Evolutionary conservation across 1,140 invertebrate genomes (phyloP), one percentile per base, ranked within the genome.

Genomic region (Drosophila malerkotliana): DNA sequence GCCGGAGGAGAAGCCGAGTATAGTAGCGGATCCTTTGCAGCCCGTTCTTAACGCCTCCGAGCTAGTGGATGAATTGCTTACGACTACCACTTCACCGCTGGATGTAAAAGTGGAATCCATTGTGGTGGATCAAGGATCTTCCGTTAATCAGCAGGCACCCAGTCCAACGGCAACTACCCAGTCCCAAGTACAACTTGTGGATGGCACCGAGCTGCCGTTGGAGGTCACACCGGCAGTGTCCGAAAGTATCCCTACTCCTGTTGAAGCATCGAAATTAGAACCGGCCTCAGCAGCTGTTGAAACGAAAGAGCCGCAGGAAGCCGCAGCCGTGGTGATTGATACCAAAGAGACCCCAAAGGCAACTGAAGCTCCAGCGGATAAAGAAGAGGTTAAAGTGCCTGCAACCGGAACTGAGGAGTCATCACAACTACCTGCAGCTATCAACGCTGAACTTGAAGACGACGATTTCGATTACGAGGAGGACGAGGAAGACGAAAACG

Each of bases 121-220:
- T 41, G 62, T 88, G 10, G 75, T 81, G n/a, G 72, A 79, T n/a
- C 79, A 85, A 15, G 55, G 77, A 49, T 47, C 12, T 32, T 4
- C n/a, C 21, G 37, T 7, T 39, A 63, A 44, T 37, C 69, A 28
- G 61, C 69, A 39, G 32, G 69, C 37, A 5, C 39, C 71, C 32
- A 47, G 55, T 47, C 79, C 67, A 7, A 68, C 75, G 14, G 71
- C 77, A 18, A 69, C 89, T 8, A 63, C 74, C 15, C 59, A 66
- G 15, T 48, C 68, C 21, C 72, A 77, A 12, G 12, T 81, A 2
- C 78, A 83, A 24, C 32, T 91, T 18, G 72, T 91, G 1, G 90
- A 91, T 60, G 90, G 90, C 18, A 91, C 90, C 1, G 53, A 60
- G 37, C 51, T 90, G 58, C 87, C 90, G 1, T 18, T 79, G 15